Evolutionary conservation across 2,888 invertebrate species (phyloP).

Genomic region (Cataglyphis cursor): DNA sequence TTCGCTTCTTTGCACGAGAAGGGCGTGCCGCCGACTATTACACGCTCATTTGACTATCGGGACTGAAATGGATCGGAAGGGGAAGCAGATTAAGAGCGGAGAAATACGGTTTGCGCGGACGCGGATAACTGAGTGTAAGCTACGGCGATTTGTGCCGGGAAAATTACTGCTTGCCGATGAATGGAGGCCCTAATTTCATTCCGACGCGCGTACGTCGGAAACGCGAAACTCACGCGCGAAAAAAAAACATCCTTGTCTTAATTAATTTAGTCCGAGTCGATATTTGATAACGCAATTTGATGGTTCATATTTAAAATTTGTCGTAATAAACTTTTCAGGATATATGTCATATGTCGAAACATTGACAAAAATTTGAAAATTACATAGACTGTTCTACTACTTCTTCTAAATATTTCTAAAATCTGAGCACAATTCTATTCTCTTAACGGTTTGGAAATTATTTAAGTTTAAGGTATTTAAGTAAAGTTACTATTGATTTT

Average conservation of each 20-base stretch:
- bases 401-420: no score
- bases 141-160: constrained; percentile 28
- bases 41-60: constrained; percentile 36
- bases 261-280: not conserved
- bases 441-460: no score
- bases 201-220: not conserved
- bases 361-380: no score
- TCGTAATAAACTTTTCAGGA: not conserved
- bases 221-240: not conserved
- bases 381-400: no score
- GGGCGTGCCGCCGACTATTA: constrained; percentile 11
- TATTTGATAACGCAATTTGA: not conserved
- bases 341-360: no score
- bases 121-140: constrained; percentile 46
- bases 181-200: constrained; percentile 35
- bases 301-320: not conserved
- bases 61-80: constrained; percentile 13
- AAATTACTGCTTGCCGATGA: constrained; percentile 35
- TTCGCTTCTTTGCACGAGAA: constrained; percentile 25
- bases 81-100: constrained; percentile 36
- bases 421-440: no score
- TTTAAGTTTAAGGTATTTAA: no score
- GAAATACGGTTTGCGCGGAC: constrained; percentile 35
- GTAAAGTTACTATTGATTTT: no score
- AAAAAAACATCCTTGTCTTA: not conserved